Conservation (phyloP, 2,113 vertebrate genomes). For the Salvelinus fontinalis region DNA sequence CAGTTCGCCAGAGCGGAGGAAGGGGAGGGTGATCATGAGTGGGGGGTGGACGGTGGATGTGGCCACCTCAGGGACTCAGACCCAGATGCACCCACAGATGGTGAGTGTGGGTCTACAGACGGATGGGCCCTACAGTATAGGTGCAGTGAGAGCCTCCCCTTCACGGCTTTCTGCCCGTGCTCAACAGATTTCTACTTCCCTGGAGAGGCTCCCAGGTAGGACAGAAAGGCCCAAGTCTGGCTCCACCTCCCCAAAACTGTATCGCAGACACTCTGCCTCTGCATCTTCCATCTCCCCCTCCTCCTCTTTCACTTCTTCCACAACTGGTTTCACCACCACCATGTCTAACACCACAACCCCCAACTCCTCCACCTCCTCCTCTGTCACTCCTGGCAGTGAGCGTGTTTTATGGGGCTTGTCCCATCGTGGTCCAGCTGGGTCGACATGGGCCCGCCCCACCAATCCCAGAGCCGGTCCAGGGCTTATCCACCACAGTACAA, state of each 20-base stretch:
- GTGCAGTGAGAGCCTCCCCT: slow-evolving; percentile 80
- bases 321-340: slow-evolving; percentile 34
- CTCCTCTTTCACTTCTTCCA: slow-evolving; percentile 42
- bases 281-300: slow-evolving; percentile 47
- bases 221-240: slow-evolving; percentile 77
- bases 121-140: slow-evolving; percentile 64
- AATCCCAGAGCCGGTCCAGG: slow-evolving; percentile 48
- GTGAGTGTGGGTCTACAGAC: slow-evolving; percentile 90
- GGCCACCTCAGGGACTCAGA: slow-evolving; percentile 83
- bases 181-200: slow-evolving; percentile 84
- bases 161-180: slow-evolving; percentile 74
- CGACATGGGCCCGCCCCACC: slow-evolving; percentile 82
- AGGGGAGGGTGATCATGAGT: slow-evolving; percentile 57
- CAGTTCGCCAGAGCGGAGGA: slow-evolving; percentile 77
- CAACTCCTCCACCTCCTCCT: slow-evolving; percentile 43
- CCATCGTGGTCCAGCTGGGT: slow-evolving; percentile 79
- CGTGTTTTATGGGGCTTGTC: slow-evolving; percentile 82
- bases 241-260: slow-evolving; percentile 88
- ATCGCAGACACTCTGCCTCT: slow-evolving; percentile 76
- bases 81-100: slow-evolving; percentile 71
- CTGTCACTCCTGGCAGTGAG: slow-evolving; percentile 69
- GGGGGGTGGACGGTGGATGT: slow-evolving; percentile 79
- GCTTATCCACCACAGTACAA: slow-evolving; percentile 29
- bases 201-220: slow-evolving; percentile 83
- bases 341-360: background rate